phyloP scores from a whole-genome alignment of 30 jellyfish, hydroid and myxozoan species.

The Aurelia aurita region DNA sequence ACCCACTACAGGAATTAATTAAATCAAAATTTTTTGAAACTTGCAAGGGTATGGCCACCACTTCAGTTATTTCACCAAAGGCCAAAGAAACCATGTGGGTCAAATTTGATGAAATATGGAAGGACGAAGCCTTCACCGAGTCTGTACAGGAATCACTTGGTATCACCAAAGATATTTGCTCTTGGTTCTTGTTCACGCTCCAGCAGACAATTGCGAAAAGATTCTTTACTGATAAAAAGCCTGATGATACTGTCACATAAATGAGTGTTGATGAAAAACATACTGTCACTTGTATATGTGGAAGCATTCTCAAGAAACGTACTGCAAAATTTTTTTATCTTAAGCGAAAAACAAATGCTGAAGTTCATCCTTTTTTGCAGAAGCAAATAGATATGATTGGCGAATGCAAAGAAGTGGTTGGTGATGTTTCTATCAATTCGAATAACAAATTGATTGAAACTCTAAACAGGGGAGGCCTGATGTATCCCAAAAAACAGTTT shows the following conservation, averaged over 20 bases:
- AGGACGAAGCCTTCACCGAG: slow-evolving; percentile 51
- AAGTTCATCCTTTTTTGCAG: slow-evolving; percentile 50
- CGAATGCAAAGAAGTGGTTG: slow-evolving; percentile 63
- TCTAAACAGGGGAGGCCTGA: slow-evolving; percentile 65
- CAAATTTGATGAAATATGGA: slow-evolving; percentile 42
- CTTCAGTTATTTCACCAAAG: slow-evolving; percentile 55
- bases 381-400: slow-evolving; percentile 50
- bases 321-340: slow-evolving; percentile 26
- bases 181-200: slow-evolving; percentile 46
- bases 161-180: slow-evolving; percentile 47
- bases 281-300: slow-evolving; percentile 57
- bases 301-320: slow-evolving; percentile 44
- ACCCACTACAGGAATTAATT: slow-evolving; percentile 44
- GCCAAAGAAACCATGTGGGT: slow-evolving; percentile 64
- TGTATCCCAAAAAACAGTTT: slow-evolving; percentile 44
- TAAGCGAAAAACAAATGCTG: slow-evolving; percentile 41
- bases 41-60: slow-evolving; percentile 58
- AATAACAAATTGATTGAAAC: slow-evolving; percentile 48
- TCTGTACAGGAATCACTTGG: slow-evolving; percentile 8
- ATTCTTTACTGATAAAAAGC: slow-evolving; percentile 47
- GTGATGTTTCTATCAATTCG: slow-evolving; percentile 31
- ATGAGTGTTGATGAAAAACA: slow-evolving; percentile 49
- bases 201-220: slow-evolving; percentile 64
- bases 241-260: slow-evolving; percentile 46
- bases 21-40: slow-evolving; percentile 38